Conservation (phyloP, 2,888 invertebrate genomes). For the Himalopsyche japonica region DNA sequence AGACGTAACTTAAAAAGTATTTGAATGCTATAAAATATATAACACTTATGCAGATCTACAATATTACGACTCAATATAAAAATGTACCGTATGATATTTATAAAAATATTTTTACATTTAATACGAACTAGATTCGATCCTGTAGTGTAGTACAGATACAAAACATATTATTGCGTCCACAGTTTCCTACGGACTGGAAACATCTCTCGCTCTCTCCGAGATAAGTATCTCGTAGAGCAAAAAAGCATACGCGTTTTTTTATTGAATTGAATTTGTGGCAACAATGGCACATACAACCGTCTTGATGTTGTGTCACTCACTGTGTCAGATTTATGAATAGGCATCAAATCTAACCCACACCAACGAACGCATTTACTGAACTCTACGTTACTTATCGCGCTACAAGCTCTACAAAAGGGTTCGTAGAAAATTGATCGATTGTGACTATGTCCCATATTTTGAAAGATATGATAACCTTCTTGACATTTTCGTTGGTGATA, state of each 20-base stretch:
- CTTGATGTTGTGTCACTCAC: conserved; percentile 32
- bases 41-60: too few relatives aligned
- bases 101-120: too few relatives aligned
- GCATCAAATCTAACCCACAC: background rate
- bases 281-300: conserved; percentile 23
- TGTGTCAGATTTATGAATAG: conserved; percentile 35
- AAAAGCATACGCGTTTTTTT: conserved; percentile 11
- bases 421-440: too few relatives aligned
- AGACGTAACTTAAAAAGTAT: too few relatives aligned
- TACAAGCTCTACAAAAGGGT: too few relatives aligned
- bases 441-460: too few relatives aligned
- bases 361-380: background rate
- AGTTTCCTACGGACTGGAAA: conserved; percentile 3
- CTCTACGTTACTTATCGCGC: too few relatives aligned
- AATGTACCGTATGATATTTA: too few relatives aligned
- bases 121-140: background rate
- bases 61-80: too few relatives aligned
- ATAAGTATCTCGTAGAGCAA: conserved; percentile 7
- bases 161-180: conserved; percentile 8
- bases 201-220: background rate
- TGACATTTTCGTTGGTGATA: too few relatives aligned
- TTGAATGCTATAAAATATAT: too few relatives aligned
- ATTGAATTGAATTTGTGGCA: conserved; percentile 11
- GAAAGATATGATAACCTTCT: too few relatives aligned
- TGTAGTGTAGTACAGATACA: background rate